A percentile compares a stretch with the other conserved stretches of the same genome.
These are phyloP conservation scores for Dissostichus mawsoni DNA, from an alignment of 2,113 vertebrate genomes.

Conservation along the genomic window DNA sequence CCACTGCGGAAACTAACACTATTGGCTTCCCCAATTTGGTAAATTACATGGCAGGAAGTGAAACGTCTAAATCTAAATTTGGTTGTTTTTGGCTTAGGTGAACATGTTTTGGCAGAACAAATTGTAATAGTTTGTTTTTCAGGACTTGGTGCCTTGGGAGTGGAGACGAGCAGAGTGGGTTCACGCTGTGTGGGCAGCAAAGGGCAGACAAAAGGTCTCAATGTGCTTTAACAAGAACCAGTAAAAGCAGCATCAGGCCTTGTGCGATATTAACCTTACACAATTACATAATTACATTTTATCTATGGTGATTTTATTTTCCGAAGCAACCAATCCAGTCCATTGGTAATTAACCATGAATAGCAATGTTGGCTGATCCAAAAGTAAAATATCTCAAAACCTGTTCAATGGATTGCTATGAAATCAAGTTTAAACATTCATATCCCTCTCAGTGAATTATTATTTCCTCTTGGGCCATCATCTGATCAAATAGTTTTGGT, in stretches of 20 bases:
- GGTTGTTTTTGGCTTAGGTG: conserved; percentile 69
- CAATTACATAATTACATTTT: not conserved
- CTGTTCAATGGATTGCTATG: not conserved
- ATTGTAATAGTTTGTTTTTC: conserved; percentile 75
- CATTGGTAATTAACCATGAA: not conserved
- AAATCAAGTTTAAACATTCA: not conserved
- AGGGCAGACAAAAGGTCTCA: conserved; percentile 41
- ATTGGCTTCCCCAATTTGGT: conserved; percentile 56
- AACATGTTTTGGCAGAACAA: conserved; percentile 79
- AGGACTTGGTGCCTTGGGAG: conserved; percentile 62
- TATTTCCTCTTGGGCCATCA: not conserved
- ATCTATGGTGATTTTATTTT: conserved; percentile 7
- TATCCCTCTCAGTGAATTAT: not conserved
- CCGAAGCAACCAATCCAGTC: conserved; percentile 12
- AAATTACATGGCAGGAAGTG: conserved; percentile 70
- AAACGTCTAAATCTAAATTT: conserved; percentile 69
- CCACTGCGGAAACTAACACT: conserved; percentile 55
- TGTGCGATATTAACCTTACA: not conserved
- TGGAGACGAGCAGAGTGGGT: conserved; percentile 45
- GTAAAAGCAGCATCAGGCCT: conserved; percentile 17
- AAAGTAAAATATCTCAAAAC: not conserved
- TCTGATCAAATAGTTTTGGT: not conserved
- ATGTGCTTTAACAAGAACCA: conserved; percentile 28
- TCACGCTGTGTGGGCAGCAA: conserved; percentile 56
- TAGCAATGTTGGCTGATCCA: not conserved